Evolutionary conservation across 2,888 invertebrate genomes (phyloP).

Genomic region (Rhagonycha lutea): DNA sequence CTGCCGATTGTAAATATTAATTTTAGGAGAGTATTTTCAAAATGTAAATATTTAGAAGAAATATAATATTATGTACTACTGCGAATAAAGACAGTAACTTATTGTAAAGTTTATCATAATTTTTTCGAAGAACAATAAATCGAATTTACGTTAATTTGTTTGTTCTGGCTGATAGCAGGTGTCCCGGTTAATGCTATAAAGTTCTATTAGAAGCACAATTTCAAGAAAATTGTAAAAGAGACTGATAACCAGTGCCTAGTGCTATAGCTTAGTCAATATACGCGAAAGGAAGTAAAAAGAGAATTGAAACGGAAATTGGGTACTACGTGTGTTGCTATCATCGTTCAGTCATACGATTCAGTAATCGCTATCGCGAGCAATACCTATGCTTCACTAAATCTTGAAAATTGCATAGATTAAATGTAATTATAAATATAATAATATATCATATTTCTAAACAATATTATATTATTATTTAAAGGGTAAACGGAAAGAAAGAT

Average conservation of each 20-base stretch:
- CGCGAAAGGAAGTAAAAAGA: constrained; percentile 42
- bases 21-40: too few relatives aligned
- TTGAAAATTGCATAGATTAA: constrained; percentile 14
- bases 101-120: constrained; percentile 8
- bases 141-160: constrained; percentile 29
- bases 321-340: constrained; percentile 42
- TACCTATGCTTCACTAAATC: constrained; percentile 22
- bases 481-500: too few relatives aligned
- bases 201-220: constrained; percentile 27
- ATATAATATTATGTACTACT: not conserved
- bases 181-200: constrained; percentile 27
- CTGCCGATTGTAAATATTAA: too few relatives aligned
- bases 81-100: not conserved
- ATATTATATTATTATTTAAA: too few relatives aligned
- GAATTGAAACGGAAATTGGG: constrained; percentile 46
- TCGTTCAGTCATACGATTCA: constrained; percentile 39
- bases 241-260: constrained; percentile 36
- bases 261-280: constrained; percentile 34
- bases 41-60: not conserved
- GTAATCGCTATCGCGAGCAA: constrained; percentile 31
- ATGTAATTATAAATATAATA: not conserved
- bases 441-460: too few relatives aligned
- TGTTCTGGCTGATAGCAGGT: constrained; percentile 25
- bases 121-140: constrained; percentile 22
- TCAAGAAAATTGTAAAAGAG: constrained; percentile 25